Percentiles rank a stretch among this genome's conserved stretches.
phyloP scores from a whole-genome alignment of 2,888 invertebrate species.

The Chymomyza fuscimana region DNA sequence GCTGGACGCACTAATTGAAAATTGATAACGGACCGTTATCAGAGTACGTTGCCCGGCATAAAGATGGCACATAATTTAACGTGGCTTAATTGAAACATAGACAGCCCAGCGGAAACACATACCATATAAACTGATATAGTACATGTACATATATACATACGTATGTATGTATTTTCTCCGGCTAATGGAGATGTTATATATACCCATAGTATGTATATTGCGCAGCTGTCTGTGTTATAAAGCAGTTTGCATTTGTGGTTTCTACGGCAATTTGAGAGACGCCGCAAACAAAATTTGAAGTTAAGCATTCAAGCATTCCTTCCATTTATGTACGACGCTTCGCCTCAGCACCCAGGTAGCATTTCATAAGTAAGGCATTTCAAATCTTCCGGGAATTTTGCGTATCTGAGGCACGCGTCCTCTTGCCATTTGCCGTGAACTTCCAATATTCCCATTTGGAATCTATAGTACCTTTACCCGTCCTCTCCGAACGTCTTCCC shows the following conservation, averaged over 20 bases:
- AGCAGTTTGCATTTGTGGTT: background rate
- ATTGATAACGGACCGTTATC: constrained; percentile 52
- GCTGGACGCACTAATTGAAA: constrained; percentile 55
- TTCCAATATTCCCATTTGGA: background rate
- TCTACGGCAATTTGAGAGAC: background rate
- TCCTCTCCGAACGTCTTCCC: background rate
- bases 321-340: background rate
- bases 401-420: constrained; percentile 57
- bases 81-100: background rate
- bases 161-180: too few relatives aligned
- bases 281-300: background rate
- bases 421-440: constrained; percentile 22
- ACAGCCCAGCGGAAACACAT: background rate
- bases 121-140: background rate
- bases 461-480: background rate
- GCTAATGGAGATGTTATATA: too few relatives aligned
- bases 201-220: too few relatives aligned
- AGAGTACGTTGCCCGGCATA: background rate
- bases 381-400: constrained; percentile 64
- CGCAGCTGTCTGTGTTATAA: background rate
- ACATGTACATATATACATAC: background rate
- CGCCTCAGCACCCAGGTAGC: background rate
- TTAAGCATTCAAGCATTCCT: background rate
- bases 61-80: background rate
- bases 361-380: constrained; percentile 37